These are phyloP conservation scores for Acyrthosiphon pisum DNA, from an alignment of 1,140 invertebrate species.

Conservation along the genomic window DNA sequence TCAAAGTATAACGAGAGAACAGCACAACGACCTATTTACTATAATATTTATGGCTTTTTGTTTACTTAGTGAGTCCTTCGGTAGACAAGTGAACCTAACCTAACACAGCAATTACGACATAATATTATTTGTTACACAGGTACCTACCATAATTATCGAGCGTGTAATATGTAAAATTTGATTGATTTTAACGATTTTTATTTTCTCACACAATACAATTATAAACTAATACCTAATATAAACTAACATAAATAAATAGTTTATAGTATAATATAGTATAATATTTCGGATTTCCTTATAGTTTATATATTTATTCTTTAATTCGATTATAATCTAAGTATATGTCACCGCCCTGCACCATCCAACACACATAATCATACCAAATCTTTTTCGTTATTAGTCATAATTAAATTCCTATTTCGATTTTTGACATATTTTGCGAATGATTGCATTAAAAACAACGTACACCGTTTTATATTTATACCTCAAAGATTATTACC, in stretches of 20 bases:
- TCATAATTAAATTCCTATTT: not conserved
- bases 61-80: not conserved
- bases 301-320: not conserved
- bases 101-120: not conserved
- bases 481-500: not conserved
- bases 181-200: too few species aligned
- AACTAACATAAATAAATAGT: not conserved
- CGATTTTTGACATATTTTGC: not conserved
- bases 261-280: not conserved
- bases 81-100: not conserved
- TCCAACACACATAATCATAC: too few species aligned
- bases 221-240: not conserved
- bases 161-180: not conserved
- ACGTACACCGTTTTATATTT: not conserved
- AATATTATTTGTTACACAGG: not conserved
- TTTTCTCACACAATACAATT: not conserved
- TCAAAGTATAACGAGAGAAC: not conserved
- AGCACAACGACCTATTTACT: slow-evolving; percentile 13
- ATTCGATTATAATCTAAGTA: not conserved
- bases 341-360: too few species aligned
- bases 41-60: not conserved
- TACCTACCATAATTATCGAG: not conserved
- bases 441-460: not conserved
- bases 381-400: not conserved
- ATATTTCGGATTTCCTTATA: not conserved